Evolutionary conservation across 35 echinoderm and acorn worm genomes (phyloP), one percentile per base, ranked within the genome.

Genomic region (Heliocidaris tuberculata): DNA sequence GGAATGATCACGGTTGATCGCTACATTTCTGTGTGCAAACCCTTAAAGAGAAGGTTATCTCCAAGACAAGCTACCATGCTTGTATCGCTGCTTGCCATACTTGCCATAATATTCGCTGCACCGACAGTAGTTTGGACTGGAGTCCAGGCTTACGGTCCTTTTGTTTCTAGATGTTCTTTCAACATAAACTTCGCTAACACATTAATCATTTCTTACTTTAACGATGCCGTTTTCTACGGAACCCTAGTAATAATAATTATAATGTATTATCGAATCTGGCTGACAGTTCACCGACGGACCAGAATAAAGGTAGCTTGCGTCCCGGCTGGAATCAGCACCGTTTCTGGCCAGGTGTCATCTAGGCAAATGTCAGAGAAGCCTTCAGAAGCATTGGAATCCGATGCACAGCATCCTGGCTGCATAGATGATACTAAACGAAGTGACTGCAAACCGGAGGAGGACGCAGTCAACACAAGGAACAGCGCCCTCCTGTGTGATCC

Each of bases 1-100:
- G 49, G 52, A 13, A 61, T 89, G 19, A 91, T 96, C 88, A 94
- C 94, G 4, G 42, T 96, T 24, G 96, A 96, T 56, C 94, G 96
- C 13, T 96, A 96, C 49, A 50, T 49, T 7, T 88, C 88, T 10
- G 91, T 96, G 5, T 96, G 96, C 35, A 94, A 94, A 15, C 87
- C 87, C 2, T 48, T 89, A 6, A 89, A 31, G 47, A 32, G 31
- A 42, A 32, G 87, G 15, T 24, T 89, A 42, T 89, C 87, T 15
- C 19, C 87, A 16, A 89, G 17, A 24, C 47, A 32, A 42, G 87
- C 87, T 48, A 24, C 87, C 29, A 47, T 89, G 12, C 12, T 89
- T 89, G 47, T 89, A 16, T 89, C 47, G 31, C 12, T 42, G 3
- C 2, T 89, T 6, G 21, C 4, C 5, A 9, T 42, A 2, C 2